Base-by-base conservation (phyloP, 2,888 invertebrate species). In the Drosophila diplacantha region DNA sequence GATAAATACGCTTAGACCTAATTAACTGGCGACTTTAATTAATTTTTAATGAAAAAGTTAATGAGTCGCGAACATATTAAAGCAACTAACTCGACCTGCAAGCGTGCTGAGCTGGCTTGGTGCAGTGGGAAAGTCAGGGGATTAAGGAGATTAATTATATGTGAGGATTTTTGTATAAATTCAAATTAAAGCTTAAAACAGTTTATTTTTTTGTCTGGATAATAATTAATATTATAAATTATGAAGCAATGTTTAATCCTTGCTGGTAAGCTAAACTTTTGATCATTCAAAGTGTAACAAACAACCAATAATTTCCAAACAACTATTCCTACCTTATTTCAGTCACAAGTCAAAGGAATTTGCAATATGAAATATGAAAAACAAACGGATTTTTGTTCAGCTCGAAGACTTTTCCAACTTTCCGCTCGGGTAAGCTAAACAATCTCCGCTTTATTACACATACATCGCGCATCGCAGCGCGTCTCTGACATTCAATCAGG, bases 1-100 rank as follows among this genome's bases (percentile, higher is more conserved):
- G 80, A 81, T 81, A 81, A 81, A 81, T 84, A 81, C 81, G 83
- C 84, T 84, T 80, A 81, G 80, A 84, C 80, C 83, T 81, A 81
- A 81, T 81, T 81, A 81, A 81, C 83, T 81, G 73, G 83, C 75
- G 75, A 81, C 84, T 81, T 81, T 82, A 84, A 81, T 81, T 84
- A 80, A 81, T 82, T 84, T 84, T 82, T 81, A 81, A 81, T 84
- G 84, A 82, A 81, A 81, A 80, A 84, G 66, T 68, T 81, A 81
- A 81, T 81, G 80, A 84, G 83, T 78, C 80, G 73, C 71, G 73
- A 81, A 71, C 72, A 71, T 71, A 72, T 71, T 71, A 71, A 72
- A 69, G 72, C 53, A 69, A 83, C 81, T 75, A 73, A 75, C 68
- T 57, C 55, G 50, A 29, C 41, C 67, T 38, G 49, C 50, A 18